A percentile compares a stretch with the other conserved stretches of the same genome.
Evolutionary conservation across 1,140 invertebrate genomes (phyloP).

Genomic region (Aplysia californica): DNA sequence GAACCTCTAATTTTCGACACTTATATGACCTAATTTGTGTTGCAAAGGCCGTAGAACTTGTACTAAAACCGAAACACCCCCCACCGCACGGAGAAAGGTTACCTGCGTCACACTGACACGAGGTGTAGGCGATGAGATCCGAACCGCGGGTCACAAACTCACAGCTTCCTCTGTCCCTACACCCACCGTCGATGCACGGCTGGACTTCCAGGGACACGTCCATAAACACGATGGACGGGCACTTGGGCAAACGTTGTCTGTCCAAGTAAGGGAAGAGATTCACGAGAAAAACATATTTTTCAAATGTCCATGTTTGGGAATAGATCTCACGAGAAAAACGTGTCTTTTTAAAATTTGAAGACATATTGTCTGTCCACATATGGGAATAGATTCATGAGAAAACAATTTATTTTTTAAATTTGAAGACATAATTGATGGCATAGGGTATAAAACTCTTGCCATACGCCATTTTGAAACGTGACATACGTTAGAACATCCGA

Average conservation of each 20-base stretch:
- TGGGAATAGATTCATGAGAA: no score
- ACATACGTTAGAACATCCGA: no score
- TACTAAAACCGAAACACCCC: background rate
- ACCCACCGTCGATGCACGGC: constrained; percentile 64
- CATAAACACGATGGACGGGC: constrained; percentile 46
- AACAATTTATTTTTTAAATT: no score
- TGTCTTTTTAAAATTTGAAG: background rate
- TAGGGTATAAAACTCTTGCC: no score
- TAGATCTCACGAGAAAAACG: background rate
- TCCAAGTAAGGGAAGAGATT: background rate
- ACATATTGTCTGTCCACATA: no score
- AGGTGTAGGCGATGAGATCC: constrained; percentile 67
- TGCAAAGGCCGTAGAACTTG: background rate
- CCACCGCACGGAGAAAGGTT: constrained; percentile 21
- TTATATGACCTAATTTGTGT: background rate
- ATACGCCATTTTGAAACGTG: no score
- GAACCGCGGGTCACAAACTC: constrained; percentile 78
- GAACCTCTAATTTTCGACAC: background rate
- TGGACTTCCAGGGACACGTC: constrained; percentile 58
- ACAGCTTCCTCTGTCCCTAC: constrained; percentile 72
- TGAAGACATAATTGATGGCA: no score
- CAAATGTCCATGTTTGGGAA: background rate
- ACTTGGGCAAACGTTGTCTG: constrained; percentile 15
- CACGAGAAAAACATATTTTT: background rate
- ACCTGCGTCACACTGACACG: constrained; percentile 70